Base-by-base conservation (phyloP, 1,140 invertebrate genomes). In the Leguminivora glycinivorella region DNA sequence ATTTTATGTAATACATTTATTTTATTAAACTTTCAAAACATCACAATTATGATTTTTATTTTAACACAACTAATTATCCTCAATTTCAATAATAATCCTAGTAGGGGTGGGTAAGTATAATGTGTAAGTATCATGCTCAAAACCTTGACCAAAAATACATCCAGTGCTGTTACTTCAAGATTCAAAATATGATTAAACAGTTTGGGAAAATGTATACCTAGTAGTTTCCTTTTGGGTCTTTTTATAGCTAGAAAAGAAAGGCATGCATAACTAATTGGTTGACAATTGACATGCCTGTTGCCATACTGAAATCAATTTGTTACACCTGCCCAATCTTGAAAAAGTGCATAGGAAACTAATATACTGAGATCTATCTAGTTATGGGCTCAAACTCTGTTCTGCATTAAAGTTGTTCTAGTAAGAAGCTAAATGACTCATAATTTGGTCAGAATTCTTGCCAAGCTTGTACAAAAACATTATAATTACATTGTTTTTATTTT, bases 31-130 rank as follows among this genome's bases (percentile, higher is more conserved):
- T 63, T 19, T 63, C 29, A 63, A 63, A 60, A 71, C 63, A 68
- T 71, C 70, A 71, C 70, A 71, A 31, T 63, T 63, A 31, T 34
- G 14, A 29, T 17, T 63, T 63, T 63, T 63, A 34, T 29, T 63
- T 17, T 14, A n/a, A n/a, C n/a, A 22, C 14, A 22, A 52, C 5
- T 2, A 6, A 5, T 5, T 43, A 7, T 17, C 14, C 40, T 43
- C 17, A n/a, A 3, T 31, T 3, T 31, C 3, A 3, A 31, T 31
- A n/a, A n/a, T 4, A 34, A 34, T 6, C 4, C 6, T 34, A 31
- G 31, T 31, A 34, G 31, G 10, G 31, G 9, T 10, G 3, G n/a
- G 31, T 34, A 34, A 31, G 0, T 31, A 31, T 1, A 6, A 31
- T 31, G 31, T n/a, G 31, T 34, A 34, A 31, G 0, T 31, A 31